These are phyloP conservation scores for Ectropis grisescens DNA, from an alignment of 1,140 invertebrate species.

Conservation along the genomic window DNA sequence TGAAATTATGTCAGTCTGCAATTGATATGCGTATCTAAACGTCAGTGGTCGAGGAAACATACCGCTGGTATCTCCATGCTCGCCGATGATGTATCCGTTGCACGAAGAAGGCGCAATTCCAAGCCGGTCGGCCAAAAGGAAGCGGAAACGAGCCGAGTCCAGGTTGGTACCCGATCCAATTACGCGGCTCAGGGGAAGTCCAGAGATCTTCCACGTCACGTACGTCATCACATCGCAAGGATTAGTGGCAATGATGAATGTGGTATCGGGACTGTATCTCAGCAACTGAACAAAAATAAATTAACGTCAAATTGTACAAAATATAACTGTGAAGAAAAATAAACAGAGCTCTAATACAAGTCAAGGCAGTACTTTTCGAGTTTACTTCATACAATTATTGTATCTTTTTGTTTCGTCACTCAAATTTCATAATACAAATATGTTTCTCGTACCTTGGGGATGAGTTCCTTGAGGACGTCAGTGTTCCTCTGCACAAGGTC, in stretches of 20 bases:
- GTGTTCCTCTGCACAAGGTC: constrained; percentile 90
- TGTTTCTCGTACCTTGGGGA: constrained; percentile 76
- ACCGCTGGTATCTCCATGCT: constrained; percentile 78
- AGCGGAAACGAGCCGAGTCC: constrained; percentile 92
- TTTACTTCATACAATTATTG: too few species aligned
- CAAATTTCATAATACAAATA: background rate
- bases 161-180: constrained; percentile 94
- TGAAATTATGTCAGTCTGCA: too few species aligned
- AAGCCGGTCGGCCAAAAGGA: constrained; percentile 86
- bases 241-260: constrained; percentile 91
- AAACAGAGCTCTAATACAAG: too few species aligned
- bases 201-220: constrained; percentile 93
- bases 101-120: constrained; percentile 84
- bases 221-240: constrained; percentile 93
- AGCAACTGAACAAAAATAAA: constrained; percentile 70
- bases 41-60: background rate
- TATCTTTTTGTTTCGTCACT: too few species aligned
- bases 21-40: too few species aligned
- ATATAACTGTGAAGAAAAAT: too few species aligned
- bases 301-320: too few species aligned
- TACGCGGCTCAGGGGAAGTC: constrained; percentile 86
- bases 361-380: too few species aligned
- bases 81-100: constrained; percentile 90
- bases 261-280: constrained; percentile 88
- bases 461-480: constrained; percentile 89